Conservation (phyloP, 2,888 invertebrate species). For the Clunio marinus region DNA sequence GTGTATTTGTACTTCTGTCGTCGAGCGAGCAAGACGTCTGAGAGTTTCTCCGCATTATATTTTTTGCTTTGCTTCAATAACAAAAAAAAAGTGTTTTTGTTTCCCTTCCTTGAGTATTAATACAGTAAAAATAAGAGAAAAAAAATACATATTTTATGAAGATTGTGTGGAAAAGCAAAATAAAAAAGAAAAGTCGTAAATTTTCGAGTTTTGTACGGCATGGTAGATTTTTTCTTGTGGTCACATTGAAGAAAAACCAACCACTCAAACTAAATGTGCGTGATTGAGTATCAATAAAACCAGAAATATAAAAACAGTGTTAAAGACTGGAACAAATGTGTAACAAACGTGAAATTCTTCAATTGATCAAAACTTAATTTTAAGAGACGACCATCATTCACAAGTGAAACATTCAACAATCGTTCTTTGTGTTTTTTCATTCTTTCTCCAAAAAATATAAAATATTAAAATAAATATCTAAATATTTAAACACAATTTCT, state of each 20-base stretch:
- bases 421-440: too few relatives aligned
- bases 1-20: slow-evolving; percentile 34
- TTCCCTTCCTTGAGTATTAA: slow-evolving; percentile 21
- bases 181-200: slow-evolving; percentile 19
- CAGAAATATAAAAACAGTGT: too few relatives aligned
- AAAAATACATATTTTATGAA: slow-evolving; percentile 27
- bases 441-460: too few relatives aligned
- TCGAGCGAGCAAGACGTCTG: slow-evolving; percentile 25
- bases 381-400: too few relatives aligned
- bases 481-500: too few relatives aligned
- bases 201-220: not conserved
- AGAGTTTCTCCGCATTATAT: slow-evolving; percentile 3
- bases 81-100: slow-evolving; percentile 24
- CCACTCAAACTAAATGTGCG: not conserved
- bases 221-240: not conserved
- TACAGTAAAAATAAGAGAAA: slow-evolving; percentile 22
- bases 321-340: too few relatives aligned
- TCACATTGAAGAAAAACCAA: not conserved
- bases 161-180: slow-evolving; percentile 19
- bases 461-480: not conserved
- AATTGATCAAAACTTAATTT: too few relatives aligned
- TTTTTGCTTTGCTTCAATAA: slow-evolving; percentile 19
- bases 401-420: too few relatives aligned
- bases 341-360: too few relatives aligned
- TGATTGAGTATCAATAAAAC: not conserved